Percentiles rank a stretch among this genome's conserved stretches.
These are phyloP conservation scores for Rhinogobius similis DNA, from an alignment of 2,113 vertebrate species.

Conservation along the genomic window DNA sequence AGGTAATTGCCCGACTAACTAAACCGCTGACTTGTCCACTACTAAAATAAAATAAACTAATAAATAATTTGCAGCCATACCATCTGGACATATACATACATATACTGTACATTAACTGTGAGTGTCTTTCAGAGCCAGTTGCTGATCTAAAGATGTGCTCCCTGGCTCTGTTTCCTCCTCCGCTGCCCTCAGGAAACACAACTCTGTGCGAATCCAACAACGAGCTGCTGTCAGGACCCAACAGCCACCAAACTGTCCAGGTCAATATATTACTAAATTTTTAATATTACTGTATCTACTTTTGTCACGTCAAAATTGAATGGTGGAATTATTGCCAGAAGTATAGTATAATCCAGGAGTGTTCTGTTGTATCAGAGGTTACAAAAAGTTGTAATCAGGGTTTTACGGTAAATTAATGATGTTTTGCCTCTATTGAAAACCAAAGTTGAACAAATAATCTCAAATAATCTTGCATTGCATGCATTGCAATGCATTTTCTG, in stretches of 20 bases:
- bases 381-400: too few species aligned
- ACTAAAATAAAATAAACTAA: too few species aligned
- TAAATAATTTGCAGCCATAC: too few species aligned
- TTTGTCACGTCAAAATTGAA: not conserved
- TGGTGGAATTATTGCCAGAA: not conserved
- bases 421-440: too few species aligned
- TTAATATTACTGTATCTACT: not conserved
- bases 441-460: too few species aligned
- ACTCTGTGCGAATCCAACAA: constrained; percentile 90
- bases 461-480: too few species aligned
- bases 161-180: constrained; percentile 83
- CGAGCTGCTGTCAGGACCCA: constrained; percentile 79
- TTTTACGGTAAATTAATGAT: too few species aligned
- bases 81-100: too few species aligned
- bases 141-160: constrained; percentile 79
- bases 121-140: constrained; percentile 16
- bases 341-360: not conserved
- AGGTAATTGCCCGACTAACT: too few species aligned
- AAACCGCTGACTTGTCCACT: too few species aligned
- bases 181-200: constrained; percentile 75
- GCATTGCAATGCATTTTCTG: too few species aligned
- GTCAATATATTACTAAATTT: constrained; percentile 55
- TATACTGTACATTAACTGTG: not conserved
- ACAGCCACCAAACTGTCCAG: constrained; percentile 75
- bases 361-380: too few species aligned